Conservation (phyloP, 2,888 invertebrate genomes). For the Ophion costatus region DNA sequence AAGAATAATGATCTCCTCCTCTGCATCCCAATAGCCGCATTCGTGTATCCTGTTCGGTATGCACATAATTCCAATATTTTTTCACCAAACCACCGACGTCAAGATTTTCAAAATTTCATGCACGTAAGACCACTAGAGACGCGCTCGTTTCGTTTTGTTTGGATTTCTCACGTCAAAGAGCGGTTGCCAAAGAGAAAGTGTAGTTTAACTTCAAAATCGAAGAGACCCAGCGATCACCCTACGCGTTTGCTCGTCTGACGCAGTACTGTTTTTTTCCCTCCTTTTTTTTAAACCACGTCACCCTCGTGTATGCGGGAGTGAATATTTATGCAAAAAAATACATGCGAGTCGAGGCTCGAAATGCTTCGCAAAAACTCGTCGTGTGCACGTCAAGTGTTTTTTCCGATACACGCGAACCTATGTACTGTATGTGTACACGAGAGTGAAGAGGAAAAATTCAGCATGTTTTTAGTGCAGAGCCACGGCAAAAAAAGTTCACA, state of each 20-base stretch:
- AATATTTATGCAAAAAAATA: background rate
- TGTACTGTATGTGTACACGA: constrained; percentile 27
- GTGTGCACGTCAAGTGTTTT: background rate
- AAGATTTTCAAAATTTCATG: background rate
- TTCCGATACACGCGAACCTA: background rate
- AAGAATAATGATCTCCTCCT: too few relatives aligned
- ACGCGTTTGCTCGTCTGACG: background rate
- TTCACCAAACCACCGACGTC: too few relatives aligned
- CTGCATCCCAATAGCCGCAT: too few relatives aligned
- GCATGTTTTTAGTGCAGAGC: too few relatives aligned
- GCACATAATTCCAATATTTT: too few relatives aligned
- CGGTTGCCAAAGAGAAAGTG: background rate
- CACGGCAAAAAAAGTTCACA: too few relatives aligned
- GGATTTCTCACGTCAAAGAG: background rate
- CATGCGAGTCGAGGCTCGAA: background rate
- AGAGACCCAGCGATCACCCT: background rate
- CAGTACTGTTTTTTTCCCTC: background rate
- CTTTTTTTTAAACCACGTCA: background rate
- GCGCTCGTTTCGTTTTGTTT: background rate
- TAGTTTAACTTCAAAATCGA: background rate
- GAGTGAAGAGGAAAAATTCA: too few relatives aligned
- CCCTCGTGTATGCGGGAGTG: background rate
- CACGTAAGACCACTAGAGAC: background rate
- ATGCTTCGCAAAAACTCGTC: background rate
- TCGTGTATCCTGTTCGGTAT: too few relatives aligned